phyloP scores from a whole-genome alignment of 2,888 invertebrate species.

The Volucella zonaria region DNA sequence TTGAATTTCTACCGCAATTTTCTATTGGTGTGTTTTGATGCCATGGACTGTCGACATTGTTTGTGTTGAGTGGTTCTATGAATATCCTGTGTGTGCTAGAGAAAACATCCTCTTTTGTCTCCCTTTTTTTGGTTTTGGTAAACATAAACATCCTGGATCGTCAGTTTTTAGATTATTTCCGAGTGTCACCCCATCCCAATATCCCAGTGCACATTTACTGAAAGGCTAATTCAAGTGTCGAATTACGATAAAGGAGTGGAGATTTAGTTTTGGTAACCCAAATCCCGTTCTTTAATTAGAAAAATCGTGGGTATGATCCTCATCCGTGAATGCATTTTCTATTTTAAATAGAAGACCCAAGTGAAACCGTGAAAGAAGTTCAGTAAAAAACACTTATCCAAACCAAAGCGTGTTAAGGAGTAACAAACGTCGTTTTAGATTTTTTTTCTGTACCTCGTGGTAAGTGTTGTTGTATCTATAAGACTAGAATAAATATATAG shows the following conservation, averaged over 20 bases:
- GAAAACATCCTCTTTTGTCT: constrained; percentile 50
- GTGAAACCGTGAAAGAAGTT: constrained; percentile 43
- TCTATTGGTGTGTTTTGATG: constrained; percentile 2
- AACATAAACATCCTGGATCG: constrained; percentile 55
- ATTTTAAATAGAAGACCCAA: constrained; percentile 24
- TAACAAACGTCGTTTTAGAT: background rate
- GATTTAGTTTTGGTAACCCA: background rate
- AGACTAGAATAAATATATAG: background rate
- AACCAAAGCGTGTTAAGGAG: constrained; percentile 32
- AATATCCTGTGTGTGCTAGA: constrained; percentile 45
- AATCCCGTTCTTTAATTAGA: constrained; percentile 12
- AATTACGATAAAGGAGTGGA: constrained; percentile 48
- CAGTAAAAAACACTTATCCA: constrained; percentile 9
- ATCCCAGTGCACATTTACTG: constrained; percentile 22
- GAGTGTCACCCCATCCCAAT: constrained; percentile 26
- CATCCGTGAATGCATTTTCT: constrained; percentile 20
- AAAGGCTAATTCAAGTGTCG: constrained; percentile 2
- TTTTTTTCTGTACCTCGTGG: constrained; percentile 36
- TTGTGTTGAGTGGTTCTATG: constrained; percentile 38
- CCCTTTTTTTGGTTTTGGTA: background rate
- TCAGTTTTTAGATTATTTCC: constrained; percentile 8
- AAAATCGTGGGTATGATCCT: constrained; percentile 26
- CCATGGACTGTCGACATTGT: background rate
- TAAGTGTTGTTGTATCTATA: constrained; percentile 41
- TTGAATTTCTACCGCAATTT: constrained; percentile 17